Percentiles rank a stretch among this genome's conserved stretches.
Evolutionary conservation across 2,888 invertebrate species (phyloP).

Genomic region (Tolmerus cingulatus): DNA sequence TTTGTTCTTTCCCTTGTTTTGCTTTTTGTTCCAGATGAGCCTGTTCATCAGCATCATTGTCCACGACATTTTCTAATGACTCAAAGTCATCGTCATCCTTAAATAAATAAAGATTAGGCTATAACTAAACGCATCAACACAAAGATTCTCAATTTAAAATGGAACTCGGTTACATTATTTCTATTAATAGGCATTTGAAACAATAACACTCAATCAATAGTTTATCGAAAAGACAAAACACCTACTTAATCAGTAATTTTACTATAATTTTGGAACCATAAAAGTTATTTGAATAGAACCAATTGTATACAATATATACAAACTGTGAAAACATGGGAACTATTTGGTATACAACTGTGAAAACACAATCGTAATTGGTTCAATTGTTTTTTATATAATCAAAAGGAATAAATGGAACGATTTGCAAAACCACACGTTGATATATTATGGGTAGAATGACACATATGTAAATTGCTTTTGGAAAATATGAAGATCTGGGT

Average conservation of each 20-base stretch:
- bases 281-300: no score
- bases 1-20: slow-evolving; percentile 54
- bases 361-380: neutral
- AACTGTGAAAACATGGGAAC: neutral
- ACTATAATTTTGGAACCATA: no score
- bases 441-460: no score
- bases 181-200: neutral
- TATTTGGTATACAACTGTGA: neutral
- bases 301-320: neutral
- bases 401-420: neutral
- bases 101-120: neutral
- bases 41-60: slow-evolving; percentile 60
- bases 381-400: neutral
- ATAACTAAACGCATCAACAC: neutral
- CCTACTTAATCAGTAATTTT: neutral
- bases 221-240: neutral
- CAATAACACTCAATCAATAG: neutral
- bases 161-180: neutral
- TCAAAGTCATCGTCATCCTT: slow-evolving; percentile 60
- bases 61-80: slow-evolving; percentile 59
- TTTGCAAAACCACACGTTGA: no score
- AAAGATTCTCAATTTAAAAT: neutral
- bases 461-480: no score
- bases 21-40: slow-evolving; percentile 55
- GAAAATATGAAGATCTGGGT: no score